Evolutionary conservation across 1,140 invertebrate genomes (phyloP).

Genomic region (Nebria ingens): DNA sequence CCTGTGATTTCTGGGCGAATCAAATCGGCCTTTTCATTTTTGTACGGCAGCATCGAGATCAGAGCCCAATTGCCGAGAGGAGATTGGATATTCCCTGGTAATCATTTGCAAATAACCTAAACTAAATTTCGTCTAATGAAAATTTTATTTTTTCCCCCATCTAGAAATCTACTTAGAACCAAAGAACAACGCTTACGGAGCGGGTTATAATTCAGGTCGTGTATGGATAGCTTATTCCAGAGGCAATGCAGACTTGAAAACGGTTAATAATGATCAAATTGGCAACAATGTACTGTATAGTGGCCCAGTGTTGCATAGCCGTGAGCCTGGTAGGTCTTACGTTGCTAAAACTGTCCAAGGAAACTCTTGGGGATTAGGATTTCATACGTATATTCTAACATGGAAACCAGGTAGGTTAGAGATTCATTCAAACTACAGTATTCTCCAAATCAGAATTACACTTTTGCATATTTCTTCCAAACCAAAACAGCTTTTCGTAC

Average conservation of each 20-base stretch:
- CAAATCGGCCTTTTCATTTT: slow-evolving; percentile 47
- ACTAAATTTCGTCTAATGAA: too few species aligned
- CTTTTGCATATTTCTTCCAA: too few species aligned
- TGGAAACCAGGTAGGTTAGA: slow-evolving; percentile 42
- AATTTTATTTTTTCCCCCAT: too few species aligned
- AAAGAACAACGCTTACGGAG: slow-evolving; percentile 34
- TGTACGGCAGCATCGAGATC: slow-evolving; percentile 49
- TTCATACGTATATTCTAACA: slow-evolving; percentile 43
- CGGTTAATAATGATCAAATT: slow-evolving; percentile 12
- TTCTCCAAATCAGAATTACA: slow-evolving; percentile 16
- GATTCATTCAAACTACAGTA: slow-evolving; percentile 24
- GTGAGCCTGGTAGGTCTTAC: slow-evolving; percentile 11
- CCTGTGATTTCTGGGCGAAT: slow-evolving; percentile 55
- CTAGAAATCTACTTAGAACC: slow-evolving; percentile 43
- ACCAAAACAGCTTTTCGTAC: too few species aligned
- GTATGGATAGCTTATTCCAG: slow-evolving; percentile 29
- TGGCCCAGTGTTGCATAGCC: not conserved
- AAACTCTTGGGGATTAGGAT: slow-evolving; percentile 40
- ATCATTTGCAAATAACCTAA: too few species aligned
- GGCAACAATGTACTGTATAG: slow-evolving; percentile 13
- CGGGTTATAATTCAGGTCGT: slow-evolving; percentile 35
- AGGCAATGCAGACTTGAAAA: slow-evolving; percentile 28
- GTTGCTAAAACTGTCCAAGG: not conserved
- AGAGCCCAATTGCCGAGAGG: slow-evolving; percentile 52
- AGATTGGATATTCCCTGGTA: slow-evolving; percentile 55